Conservation (phyloP, 2,113 vertebrate genomes). For the Xiphophorus hellerii region DNA sequence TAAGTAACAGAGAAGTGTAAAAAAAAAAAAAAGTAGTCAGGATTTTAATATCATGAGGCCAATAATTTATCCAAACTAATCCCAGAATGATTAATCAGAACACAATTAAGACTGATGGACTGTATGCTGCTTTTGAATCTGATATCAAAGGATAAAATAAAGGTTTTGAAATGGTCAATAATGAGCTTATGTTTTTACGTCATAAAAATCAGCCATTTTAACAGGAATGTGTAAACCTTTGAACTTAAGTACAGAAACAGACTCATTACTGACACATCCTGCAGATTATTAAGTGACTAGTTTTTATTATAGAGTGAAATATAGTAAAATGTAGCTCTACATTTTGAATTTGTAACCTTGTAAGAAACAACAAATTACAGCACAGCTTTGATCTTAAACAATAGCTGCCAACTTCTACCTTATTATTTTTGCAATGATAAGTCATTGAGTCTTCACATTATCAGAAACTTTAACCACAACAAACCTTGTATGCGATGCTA, state of each 20-base stretch:
- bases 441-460: not conserved
- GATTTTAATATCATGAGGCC: too few species aligned
- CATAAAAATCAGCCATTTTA: not conserved
- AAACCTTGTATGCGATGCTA: conserved; percentile 95
- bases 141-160: not conserved
- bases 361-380: not conserved
- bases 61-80: too few species aligned
- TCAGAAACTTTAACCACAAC: not conserved
- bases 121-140: too few species aligned
- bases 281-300: not conserved
- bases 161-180: not conserved
- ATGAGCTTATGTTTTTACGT: not conserved
- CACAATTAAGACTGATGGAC: too few species aligned
- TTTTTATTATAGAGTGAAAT: not conserved
- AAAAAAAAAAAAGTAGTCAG: too few species aligned
- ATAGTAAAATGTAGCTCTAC: not conserved
- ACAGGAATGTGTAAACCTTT: not conserved
- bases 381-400: not conserved
- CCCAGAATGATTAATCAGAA: too few species aligned
- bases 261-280: conserved; percentile 1
- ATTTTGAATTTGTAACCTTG: not conserved
- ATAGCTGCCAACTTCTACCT: not conserved
- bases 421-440: not conserved
- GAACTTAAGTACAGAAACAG: conserved; percentile 5
- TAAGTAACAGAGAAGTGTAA: not conserved